phyloP scores from a whole-genome alignment of 2,888 invertebrate genomes.

The Diplazon laetatorius region DNA sequence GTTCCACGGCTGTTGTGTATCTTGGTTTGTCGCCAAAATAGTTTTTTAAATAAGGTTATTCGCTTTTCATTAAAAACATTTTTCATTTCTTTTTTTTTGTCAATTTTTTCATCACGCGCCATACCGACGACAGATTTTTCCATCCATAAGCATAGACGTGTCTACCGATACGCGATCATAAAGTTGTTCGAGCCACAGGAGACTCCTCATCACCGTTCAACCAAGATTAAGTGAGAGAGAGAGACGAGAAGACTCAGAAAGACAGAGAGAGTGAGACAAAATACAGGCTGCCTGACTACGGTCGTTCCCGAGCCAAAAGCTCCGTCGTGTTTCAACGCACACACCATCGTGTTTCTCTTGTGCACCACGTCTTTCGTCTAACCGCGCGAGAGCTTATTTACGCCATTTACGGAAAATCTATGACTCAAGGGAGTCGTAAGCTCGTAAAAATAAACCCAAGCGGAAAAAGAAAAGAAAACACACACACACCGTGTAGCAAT shows the following conservation, averaged over 20 bases:
- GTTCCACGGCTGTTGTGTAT: too few relatives aligned
- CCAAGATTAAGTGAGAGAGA: conserved; percentile 39
- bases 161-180: conserved; percentile 1
- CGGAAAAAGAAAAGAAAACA: conserved; percentile 19
- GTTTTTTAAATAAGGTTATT: too few relatives aligned
- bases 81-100: too few relatives aligned
- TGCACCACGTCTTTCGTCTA: conserved; percentile 38
- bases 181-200: conserved; percentile 8
- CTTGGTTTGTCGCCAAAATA: too few relatives aligned
- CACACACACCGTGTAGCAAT: conserved; percentile 34
- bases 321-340: conserved; percentile 9
- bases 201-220: conserved; percentile 21
- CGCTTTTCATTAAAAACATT: too few relatives aligned
- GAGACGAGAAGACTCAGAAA: too few relatives aligned
- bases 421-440: conserved; percentile 55
- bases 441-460: conserved; percentile 17
- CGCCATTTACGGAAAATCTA: conserved; percentile 64
- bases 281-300: too few relatives aligned
- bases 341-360: conserved; percentile 25
- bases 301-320: too few relatives aligned
- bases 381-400: conserved; percentile 51
- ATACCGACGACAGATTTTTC: not conserved
- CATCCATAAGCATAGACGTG: not conserved
- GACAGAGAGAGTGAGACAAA: too few relatives aligned
- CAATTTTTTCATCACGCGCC: not conserved